A percentile compares a stretch with the other conserved stretches of the same genome.
Evolutionary conservation across 2,113 vertebrate genomes (phyloP).

Genomic region (Micronisus gabar): DNA sequence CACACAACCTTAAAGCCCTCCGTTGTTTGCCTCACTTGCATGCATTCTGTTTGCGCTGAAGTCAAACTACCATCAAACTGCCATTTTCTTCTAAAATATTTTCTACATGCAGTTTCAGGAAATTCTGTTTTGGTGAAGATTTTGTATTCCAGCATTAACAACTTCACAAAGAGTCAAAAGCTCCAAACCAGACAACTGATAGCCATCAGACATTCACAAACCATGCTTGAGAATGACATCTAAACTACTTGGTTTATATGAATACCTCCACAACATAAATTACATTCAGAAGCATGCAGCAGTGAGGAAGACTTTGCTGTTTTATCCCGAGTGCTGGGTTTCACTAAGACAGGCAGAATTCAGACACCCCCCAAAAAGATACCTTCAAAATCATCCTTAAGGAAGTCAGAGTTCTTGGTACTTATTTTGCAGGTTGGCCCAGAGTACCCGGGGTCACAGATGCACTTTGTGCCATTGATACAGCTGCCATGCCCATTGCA

Average conservation of each 20-base stretch:
- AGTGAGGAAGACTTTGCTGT: neutral
- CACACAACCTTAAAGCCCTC: neutral
- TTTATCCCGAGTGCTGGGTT: neutral
- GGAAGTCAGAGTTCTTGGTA: slow-evolving; percentile 90
- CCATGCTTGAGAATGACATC: neutral
- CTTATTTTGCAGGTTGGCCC: slow-evolving; percentile 89
- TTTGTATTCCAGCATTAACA: neutral
- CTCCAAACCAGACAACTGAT: neutral
- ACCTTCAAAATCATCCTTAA: slow-evolving; percentile 99
- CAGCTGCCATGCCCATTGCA: slow-evolving; percentile 92
- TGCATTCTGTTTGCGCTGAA: neutral
- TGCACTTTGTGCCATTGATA: slow-evolving; percentile 86
- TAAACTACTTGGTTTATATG: neutral
- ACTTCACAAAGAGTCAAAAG: neutral
- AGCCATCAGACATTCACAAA: neutral
- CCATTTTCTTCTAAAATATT: neutral
- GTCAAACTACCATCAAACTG: neutral
- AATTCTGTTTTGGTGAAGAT: neutral
- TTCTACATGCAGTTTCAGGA: neutral
- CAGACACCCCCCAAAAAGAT: neutral
- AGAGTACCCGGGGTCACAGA: slow-evolving; percentile 89
- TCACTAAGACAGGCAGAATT: neutral
- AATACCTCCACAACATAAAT: neutral
- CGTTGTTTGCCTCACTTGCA: neutral
- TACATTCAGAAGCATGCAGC: neutral